Percentiles rank a stretch among this genome's conserved stretches.
Evolutionary conservation across 2,113 vertebrate species (phyloP).

Genomic region (Sporophila hypoxantha): DNA sequence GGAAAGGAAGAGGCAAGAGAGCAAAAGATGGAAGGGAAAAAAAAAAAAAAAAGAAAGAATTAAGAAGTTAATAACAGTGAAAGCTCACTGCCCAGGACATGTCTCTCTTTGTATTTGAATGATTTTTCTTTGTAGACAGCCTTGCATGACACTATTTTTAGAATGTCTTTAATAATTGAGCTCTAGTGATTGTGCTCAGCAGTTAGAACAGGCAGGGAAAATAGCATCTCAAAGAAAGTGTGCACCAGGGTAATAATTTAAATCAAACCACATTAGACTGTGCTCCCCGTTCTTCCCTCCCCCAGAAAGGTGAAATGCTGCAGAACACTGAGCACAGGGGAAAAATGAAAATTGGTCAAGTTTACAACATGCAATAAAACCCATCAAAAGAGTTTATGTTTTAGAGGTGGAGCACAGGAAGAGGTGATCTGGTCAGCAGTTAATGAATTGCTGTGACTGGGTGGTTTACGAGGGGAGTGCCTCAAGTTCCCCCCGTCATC

Average conservation of each 20-base stretch:
- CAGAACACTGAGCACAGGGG: neutral
- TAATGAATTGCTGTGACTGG: neutral
- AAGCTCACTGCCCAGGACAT: slow-evolving; percentile 23
- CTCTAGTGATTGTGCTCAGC: slow-evolving; percentile 67
- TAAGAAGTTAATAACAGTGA: slow-evolving; percentile 49
- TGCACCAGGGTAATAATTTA: slow-evolving; percentile 64
- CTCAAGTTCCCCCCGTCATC: neutral
- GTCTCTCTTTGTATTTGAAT: slow-evolving; percentile 64
- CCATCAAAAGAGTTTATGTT: neutral
- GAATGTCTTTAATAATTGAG: slow-evolving; percentile 77
- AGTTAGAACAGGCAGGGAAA: slow-evolving; percentile 66
- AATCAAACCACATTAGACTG: slow-evolving; percentile 55
- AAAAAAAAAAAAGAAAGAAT: neutral
- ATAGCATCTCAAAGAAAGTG: slow-evolving; percentile 61
- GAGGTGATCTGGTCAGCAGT: neutral
- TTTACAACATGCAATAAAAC: slow-evolving; percentile 28
- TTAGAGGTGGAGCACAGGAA: neutral
- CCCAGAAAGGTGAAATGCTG: slow-evolving; percentile 12
- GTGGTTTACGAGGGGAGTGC: neutral
- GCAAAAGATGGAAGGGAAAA: neutral
- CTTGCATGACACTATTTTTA: slow-evolving; percentile 69
- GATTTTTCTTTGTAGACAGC: slow-evolving; percentile 67
- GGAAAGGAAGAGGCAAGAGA: neutral
- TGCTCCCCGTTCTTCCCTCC: neutral
- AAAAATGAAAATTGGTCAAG: slow-evolving; percentile 19